Evolutionary conservation across 2,888 invertebrate genomes (phyloP).

Genomic region (Cephus pulcher): DNA sequence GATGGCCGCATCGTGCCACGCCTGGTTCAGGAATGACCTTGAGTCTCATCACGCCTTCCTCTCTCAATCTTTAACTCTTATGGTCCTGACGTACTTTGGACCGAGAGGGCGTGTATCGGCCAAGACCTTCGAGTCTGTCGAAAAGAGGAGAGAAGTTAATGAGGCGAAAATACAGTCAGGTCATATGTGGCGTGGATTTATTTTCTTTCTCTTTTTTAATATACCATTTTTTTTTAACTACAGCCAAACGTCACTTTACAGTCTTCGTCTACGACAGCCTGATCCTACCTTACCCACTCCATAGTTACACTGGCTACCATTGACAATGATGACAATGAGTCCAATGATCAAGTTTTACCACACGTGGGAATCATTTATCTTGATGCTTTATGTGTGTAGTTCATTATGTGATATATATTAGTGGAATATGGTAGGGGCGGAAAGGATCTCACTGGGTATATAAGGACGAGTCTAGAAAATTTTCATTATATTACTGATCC

Average conservation of each 20-base stretch:
- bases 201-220: no score
- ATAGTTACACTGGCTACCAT: not conserved
- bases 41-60: conserved; percentile 24
- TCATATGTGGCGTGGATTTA: not conserved
- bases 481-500: conserved; percentile 25
- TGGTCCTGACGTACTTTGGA: not conserved
- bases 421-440: not conserved
- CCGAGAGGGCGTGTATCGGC: not conserved
- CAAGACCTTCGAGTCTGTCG: not conserved
- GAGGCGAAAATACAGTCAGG: not conserved
- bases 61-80: conserved; percentile 9
- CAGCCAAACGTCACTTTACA: not conserved
- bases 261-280: not conserved
- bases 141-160: not conserved
- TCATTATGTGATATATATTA: not conserved
- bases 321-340: not conserved
- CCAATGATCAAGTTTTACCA: not conserved
- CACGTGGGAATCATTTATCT: not conserved
- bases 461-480: conserved; percentile 19
- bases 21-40: conserved; percentile 19
- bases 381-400: no score
- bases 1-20: not conserved
- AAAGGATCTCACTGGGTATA: conserved; percentile 19
- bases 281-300: not conserved
- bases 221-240: not conserved